Base-by-base conservation (phyloP, 2,113 vertebrate genomes). In the Catagonus wagneri region DNA sequence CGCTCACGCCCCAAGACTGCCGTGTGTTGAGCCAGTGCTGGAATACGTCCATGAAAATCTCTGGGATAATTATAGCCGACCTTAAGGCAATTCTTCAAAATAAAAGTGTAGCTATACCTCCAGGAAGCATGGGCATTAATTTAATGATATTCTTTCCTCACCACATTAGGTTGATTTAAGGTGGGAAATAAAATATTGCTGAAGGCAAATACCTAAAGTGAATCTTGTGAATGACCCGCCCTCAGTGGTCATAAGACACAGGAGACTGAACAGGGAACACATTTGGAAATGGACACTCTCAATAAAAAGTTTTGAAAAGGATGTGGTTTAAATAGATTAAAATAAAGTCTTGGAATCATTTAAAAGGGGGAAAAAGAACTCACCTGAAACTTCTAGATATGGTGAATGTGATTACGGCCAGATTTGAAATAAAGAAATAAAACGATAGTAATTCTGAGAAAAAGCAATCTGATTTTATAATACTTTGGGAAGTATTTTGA, bases 131-230 rank as follows among this genome's bases (percentile, higher is more conserved):
- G 91, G 56, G 60, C 10, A 80, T 97, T 97, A 97, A 96, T 91
- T 97, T 92, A 98, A 97, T 92, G 23, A 23, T 44, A 94, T 91
- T 90, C 69, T 97, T 97, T 97, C 63, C 78, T 94, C 76, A 93
- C 29, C 87, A 84, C 68, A 96, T 96, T 96, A 90, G 2, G 16
- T 95, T 97, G 89, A 97, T 97, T 97, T 96, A 98, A 90, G 76
- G 85, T 74, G 83, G 52, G 85, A 98, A 93, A 68, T 97, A 68
- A 97, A 98, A 85, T 68, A 74, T 78, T 89, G 92, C 95, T 96
- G 83, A 39, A 87, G 91, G 66, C 10, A 93, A 29, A 90, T 83
- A 87, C 75, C 88, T 92, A 81, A 50, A 95, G n/a, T 83, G 93
- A 97, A 20, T 95, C 81, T 94, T 95, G 54, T 79, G 52, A 84